These are phyloP conservation scores for Phortica variegata DNA, from an alignment of 1,140 invertebrate genomes.

Conservation along the genomic window DNA sequence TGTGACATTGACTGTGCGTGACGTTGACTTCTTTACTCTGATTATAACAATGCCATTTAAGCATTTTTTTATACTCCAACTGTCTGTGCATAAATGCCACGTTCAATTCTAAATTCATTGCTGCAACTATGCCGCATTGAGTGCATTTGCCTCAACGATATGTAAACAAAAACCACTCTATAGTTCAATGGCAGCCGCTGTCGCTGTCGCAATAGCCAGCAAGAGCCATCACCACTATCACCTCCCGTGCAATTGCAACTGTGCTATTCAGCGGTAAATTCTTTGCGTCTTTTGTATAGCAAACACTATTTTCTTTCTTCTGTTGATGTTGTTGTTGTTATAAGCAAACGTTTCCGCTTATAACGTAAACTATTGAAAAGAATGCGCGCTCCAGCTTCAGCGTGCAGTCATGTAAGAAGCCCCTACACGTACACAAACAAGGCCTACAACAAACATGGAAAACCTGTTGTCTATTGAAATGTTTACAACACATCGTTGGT, in stretches of 20 bases:
- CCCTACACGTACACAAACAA: no score
- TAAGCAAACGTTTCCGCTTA: slow-evolving; percentile 1
- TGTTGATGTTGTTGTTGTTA: background rate
- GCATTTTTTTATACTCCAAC: slow-evolving; percentile 13
- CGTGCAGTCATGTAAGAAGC: no score
- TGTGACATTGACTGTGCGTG: no score
- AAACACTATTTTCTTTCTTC: background rate
- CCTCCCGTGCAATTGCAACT: background rate
- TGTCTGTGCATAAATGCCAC: slow-evolving; percentile 8
- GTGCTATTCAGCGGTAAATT: background rate
- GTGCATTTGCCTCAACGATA: slow-evolving; percentile 24
- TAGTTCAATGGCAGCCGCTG: background rate
- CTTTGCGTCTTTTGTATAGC: background rate
- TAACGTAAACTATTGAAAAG: no score
- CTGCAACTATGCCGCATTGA: no score
- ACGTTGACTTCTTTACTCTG: slow-evolving; percentile 43
- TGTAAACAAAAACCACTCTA: slow-evolving; percentile 11
- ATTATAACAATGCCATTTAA: slow-evolving; percentile 6
- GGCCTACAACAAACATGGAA: no score
- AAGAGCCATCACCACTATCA: no score
- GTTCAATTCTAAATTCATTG: no score
- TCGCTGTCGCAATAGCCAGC: no score
- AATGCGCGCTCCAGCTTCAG: no score
- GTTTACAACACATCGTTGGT: no score
- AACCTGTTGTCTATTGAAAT: no score